phyloP scores from a whole-genome alignment of 1,140 invertebrate genomes.

The Cotesia vestalis region DNA sequence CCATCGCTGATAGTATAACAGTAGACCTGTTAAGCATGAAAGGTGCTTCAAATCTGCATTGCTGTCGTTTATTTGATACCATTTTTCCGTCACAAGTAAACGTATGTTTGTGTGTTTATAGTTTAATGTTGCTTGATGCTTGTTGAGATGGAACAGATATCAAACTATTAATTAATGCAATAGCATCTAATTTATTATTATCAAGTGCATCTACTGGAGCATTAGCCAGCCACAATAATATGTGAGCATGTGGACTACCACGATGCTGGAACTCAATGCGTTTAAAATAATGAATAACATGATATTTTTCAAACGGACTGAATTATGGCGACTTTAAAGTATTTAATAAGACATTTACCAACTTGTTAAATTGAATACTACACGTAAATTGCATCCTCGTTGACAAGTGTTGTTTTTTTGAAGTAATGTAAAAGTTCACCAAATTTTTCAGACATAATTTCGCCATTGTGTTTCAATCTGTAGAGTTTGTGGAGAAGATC shows the following conservation, averaged over 20 bases:
- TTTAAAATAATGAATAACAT: conserved; percentile 10
- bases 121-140: neutral
- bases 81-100: neutral
- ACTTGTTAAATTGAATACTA: conserved; percentile 2
- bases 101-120: conserved; percentile 7
- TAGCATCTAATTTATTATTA: neutral
- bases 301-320: conserved; percentile 4
- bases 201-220: conserved; percentile 1
- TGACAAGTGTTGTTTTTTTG: conserved; percentile 13
- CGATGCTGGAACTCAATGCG: conserved; percentile 9
- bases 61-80: neutral
- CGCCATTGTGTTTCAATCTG: conserved; percentile 51
- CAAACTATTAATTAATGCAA: neutral
- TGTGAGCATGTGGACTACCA: conserved; percentile 10
- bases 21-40: neutral
- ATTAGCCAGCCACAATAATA: neutral
- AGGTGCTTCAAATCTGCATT: conserved; percentile 10
- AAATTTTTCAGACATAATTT: conserved; percentile 40
- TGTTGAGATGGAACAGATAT: neutral
- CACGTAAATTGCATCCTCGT: neutral
- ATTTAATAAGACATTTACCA: neutral
- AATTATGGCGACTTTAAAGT: neutral
- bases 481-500: conserved; percentile 54
- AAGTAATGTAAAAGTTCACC: conserved; percentile 14
- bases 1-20: neutral